phyloP scores from a whole-genome alignment of 2,888 invertebrate species.

The Elysia crispata region DNA sequence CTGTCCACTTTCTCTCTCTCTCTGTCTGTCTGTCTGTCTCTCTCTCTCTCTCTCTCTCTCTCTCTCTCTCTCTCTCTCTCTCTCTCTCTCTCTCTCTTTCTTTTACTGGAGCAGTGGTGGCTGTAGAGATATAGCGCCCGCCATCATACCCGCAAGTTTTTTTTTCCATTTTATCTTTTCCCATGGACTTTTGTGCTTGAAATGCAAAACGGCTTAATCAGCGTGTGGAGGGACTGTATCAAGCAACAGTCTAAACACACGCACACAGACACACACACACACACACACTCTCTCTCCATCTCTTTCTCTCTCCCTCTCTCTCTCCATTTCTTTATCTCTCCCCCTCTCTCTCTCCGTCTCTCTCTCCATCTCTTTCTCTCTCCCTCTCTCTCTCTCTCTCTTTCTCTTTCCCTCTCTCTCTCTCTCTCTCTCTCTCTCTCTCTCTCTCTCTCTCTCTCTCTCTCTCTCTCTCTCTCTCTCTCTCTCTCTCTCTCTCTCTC shows the following conservation, averaged over 20 bases:
- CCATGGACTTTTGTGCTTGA: too few species aligned
- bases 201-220: too few species aligned
- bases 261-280: too few species aligned
- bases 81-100: background rate
- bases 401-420: background rate
- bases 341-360: conserved; percentile 10
- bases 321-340: background rate
- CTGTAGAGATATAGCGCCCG: too few species aligned
- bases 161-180: too few species aligned
- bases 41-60: conserved; percentile 2
- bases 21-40: background rate
- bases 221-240: too few species aligned
- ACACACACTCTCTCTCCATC: background rate
- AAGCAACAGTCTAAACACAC: too few species aligned
- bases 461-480: background rate
- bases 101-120: too few species aligned
- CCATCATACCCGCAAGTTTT: too few species aligned
- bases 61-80: background rate
- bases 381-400: conserved; percentile 15
- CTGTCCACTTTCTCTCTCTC: background rate
- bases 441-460: background rate
- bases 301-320: background rate
- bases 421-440: background rate
- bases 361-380: background rate
- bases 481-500: background rate